Conservation (phyloP, 2,797 vertebrate genomes). For the Xenentodon cancila region DNA sequence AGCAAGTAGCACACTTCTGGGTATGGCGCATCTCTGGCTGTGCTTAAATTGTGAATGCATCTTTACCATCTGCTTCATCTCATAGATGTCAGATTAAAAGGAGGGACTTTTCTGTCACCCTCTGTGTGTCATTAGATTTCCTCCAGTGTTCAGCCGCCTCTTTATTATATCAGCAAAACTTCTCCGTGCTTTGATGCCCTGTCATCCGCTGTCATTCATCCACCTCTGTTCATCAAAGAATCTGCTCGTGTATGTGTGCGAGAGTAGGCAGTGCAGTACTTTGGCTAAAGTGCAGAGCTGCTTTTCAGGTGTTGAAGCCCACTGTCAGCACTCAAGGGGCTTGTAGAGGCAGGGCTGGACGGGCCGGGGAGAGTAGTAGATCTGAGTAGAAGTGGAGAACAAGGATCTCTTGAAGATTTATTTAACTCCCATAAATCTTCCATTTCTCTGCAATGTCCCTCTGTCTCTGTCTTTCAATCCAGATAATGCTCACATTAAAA, state of each 20-base stretch:
- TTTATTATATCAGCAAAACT: conserved; percentile 36
- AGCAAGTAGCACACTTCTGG: conserved; percentile 18
- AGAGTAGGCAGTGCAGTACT: conserved; percentile 12
- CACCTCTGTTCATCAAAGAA: conserved; percentile 31
- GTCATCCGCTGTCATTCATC: conserved; percentile 67
- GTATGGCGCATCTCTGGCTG: conserved; percentile 24
- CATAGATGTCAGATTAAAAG: conserved; percentile 66
- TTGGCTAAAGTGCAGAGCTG: conserved; percentile 34
- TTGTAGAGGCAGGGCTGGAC: conserved; percentile 17
- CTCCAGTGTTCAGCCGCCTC: conserved; percentile 35
- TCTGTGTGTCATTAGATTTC: conserved; percentile 64
- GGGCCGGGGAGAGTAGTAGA: conserved; percentile 12
- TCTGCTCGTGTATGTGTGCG: conserved; percentile 20
- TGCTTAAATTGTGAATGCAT: conserved; percentile 56
- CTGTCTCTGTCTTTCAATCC: conserved; percentile 59
- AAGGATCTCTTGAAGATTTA: conserved; percentile 62
- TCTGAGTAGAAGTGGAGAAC: conserved; percentile 32
- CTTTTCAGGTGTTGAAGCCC: conserved; percentile 58
- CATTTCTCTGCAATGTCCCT: conserved; percentile 25
- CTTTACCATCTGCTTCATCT: conserved; percentile 72
- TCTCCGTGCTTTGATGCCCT: conserved; percentile 46
- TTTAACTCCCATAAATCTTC: conserved; percentile 58
- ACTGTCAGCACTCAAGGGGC: conserved; percentile 48
- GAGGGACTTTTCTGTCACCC: conserved; percentile 48
- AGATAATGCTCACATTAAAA: conserved; percentile 74